These are phyloP conservation scores for Hirtodrosophila confusa DNA, from an alignment of 2,888 invertebrate genomes.

Conservation along the genomic window DNA sequence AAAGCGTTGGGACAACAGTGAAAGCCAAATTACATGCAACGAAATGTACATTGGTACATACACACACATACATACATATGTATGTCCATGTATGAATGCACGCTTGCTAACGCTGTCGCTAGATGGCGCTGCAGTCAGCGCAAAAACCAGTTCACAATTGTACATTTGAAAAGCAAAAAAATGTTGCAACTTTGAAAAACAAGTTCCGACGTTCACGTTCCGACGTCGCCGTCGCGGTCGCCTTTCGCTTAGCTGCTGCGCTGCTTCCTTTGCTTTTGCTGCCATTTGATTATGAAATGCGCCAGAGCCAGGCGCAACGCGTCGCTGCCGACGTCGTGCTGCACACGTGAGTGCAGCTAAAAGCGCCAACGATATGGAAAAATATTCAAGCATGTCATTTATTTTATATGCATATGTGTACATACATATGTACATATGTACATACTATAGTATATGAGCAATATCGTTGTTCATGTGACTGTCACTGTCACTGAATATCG, in stretches of 20 bases:
- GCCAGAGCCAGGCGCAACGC: constrained; percentile 28
- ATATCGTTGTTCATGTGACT: too few species aligned
- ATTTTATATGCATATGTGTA: background rate
- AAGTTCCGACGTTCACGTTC: constrained; percentile 54
- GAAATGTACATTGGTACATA: constrained; percentile 10
- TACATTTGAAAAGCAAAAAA: constrained; percentile 42
- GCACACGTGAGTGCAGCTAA: constrained; percentile 29
- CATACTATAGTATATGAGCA: background rate
- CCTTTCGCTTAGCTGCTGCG: constrained; percentile 36
- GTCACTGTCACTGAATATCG: too few species aligned
- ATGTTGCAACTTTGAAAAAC: constrained; percentile 62
- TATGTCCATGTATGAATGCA: background rate
- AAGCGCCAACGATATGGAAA: constrained; percentile 25
- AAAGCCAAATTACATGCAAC: constrained; percentile 30
- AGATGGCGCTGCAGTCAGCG: constrained; percentile 53
- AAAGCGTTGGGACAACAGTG: constrained; percentile 23
- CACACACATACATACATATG: constrained; percentile 3
- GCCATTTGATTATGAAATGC: constrained; percentile 62
- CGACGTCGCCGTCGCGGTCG: constrained; percentile 6
- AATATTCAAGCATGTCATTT: constrained; percentile 32
- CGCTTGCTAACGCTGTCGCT: constrained; percentile 24
- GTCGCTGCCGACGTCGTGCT: constrained; percentile 7
- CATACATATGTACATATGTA: background rate
- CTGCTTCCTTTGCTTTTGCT: constrained; percentile 49
- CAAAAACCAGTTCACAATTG: constrained; percentile 59